Evolutionary conservation across 2,888 invertebrate genomes (phyloP), one percentile per base, ranked within the genome.

Genomic region (Teinopalpus imperialis): DNA sequence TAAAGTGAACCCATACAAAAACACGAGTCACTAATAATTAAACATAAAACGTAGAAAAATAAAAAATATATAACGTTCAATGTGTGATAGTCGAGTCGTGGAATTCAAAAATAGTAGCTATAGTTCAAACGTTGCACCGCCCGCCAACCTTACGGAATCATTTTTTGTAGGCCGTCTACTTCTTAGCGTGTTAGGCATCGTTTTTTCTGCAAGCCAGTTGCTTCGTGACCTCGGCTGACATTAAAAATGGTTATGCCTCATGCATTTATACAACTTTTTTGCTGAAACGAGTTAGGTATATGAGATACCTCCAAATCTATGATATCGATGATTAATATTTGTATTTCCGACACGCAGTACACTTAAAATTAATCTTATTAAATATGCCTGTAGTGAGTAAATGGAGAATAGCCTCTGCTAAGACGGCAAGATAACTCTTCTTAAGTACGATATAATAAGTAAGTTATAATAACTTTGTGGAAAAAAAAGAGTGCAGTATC

Each of bases 141-240:
- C 43, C 53, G 57, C 55, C 58, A 47, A 53, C 61, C 57, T 65
- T 60, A 63, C 69, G 66, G 67, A 74, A 78, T 71, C 62, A 73
- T 79, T 85, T 81, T 83, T 83, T 83, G 78, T 63, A 59, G 35
- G 46, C 52, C 58, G 80, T 82, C 81, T 82, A 80, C 74, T 75
- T 76, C 75, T 76, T 74, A 73, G 69, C 74, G 68, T 74, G 73
- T 74, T 77, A 71, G 73, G 70, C 66, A 66, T 63, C 64, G 66
- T 75, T 80, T 80, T 81, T 81, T 79, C 62, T 66, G 60, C 63
- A 46, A 64, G 61, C 67, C 66, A 74, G 74, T 66, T 74, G 74
- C 73, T 63, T 72, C 75, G 74, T 82, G 82, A 83, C 83, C 83
- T 81, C 82, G 73, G 56, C 77, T 82, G 79, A 76, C 79, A 74